Percentiles rank a stretch among this genome's conserved stretches.
Evolutionary conservation across 2,113 vertebrate genomes (phyloP).

Genomic region (Seriola dumerili): DNA sequence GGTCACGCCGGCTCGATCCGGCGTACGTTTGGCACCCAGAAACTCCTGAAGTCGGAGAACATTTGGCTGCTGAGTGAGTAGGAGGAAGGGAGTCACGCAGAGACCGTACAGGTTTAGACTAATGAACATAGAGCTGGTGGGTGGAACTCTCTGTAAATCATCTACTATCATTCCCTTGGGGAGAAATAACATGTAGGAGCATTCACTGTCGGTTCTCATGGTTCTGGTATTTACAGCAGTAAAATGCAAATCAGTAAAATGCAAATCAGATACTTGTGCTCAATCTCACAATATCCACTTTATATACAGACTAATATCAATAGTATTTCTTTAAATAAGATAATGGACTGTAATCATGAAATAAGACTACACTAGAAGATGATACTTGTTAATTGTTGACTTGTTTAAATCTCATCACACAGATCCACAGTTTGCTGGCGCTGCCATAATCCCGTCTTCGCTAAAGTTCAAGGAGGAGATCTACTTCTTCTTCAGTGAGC

Average conservation of each 20-base stretch:
- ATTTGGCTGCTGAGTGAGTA: constrained; percentile 88
- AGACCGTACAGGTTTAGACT: constrained; percentile 28
- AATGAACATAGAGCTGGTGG: constrained; percentile 62
- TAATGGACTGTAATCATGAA: not conserved
- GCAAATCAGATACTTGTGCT: not conserved
- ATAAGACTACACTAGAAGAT: not conserved
- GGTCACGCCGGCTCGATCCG: constrained; percentile 81
- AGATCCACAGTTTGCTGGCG: constrained; percentile 87
- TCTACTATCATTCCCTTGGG: constrained; percentile 31
- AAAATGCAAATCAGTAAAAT: not conserved
- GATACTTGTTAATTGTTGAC: not conserved
- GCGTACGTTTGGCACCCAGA: constrained; percentile 83
- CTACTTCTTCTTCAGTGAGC: constrained; percentile 89
- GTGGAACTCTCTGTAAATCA: constrained; percentile 50
- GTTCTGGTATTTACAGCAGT: not conserved
- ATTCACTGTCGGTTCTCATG: constrained; percentile 13
- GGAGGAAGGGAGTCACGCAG: constrained; percentile 44
- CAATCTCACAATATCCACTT: not conserved
- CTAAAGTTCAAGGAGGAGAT: constrained; percentile 83
- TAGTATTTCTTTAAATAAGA: not conserved
- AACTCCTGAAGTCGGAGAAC: constrained; percentile 85
- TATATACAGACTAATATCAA: not conserved
- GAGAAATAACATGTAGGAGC: constrained; percentile 38
- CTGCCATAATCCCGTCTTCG: constrained; percentile 78
- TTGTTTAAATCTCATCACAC: constrained; percentile 26